Evolutionary conservation across 2,888 invertebrate species (phyloP).

Genomic region (Deilephila elpenor): DNA sequence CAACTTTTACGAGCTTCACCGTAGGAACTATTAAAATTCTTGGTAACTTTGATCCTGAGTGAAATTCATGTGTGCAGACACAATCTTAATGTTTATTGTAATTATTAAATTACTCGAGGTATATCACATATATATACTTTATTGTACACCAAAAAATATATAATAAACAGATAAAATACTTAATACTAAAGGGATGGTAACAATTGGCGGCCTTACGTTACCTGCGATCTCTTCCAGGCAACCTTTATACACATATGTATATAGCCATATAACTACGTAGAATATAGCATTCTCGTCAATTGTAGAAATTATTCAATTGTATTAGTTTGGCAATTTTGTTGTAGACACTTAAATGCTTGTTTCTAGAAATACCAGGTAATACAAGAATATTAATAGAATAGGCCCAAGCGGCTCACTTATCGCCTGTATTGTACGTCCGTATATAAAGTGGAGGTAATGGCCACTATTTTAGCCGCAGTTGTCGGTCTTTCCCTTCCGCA

Average conservation of each 20-base stretch:
- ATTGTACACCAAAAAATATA: too few relatives aligned
- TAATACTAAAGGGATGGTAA: too few relatives aligned
- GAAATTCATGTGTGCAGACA: neutral
- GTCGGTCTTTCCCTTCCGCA: conserved; percentile 57
- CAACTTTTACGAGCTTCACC: neutral
- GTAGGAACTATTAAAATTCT: neutral
- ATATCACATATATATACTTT: too few relatives aligned
- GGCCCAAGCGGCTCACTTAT: neutral
- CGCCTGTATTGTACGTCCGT: neutral
- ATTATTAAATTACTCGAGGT: neutral
- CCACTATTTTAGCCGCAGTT: conserved; percentile 52
- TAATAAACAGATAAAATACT: too few relatives aligned
- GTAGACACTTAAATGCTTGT: too few relatives aligned
- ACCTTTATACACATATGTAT: too few relatives aligned
- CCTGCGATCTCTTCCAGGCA: too few relatives aligned
- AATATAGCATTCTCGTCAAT: too few relatives aligned
- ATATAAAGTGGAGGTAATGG: conserved; percentile 26
- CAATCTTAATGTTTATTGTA: neutral
- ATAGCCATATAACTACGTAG: too few relatives aligned
- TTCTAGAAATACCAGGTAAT: neutral
- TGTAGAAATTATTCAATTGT: too few relatives aligned
- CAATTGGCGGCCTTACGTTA: too few relatives aligned
- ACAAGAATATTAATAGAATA: neutral
- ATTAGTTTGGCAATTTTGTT: too few relatives aligned
- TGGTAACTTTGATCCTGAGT: neutral